Base-by-base conservation (phyloP, 1,140 invertebrate species). In the Sesamia nonagrioides region DNA sequence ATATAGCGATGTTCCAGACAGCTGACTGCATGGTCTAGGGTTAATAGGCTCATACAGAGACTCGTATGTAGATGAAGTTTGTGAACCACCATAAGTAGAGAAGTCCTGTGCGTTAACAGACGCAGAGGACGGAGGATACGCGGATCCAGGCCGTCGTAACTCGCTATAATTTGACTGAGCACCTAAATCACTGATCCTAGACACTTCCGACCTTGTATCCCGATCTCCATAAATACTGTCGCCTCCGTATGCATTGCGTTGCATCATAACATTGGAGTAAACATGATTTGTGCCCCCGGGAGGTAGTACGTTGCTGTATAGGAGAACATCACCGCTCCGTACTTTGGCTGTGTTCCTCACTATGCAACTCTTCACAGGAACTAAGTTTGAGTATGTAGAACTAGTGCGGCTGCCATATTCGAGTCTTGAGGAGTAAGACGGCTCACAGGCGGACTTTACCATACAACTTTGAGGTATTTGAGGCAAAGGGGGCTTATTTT, bases 11-110 rank as follows among this genome's bases (percentile, higher is more conserved):
- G 97, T 96, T 17, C 96, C 96, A 0, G 97, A 97, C 85, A 98
- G 92, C 84, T 98, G 97, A 84, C 97, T 98, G 13, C 97, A 97
- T 42, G 98, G 97, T 73, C 98, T 95, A 1, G 98, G 98, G 92
- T 98, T 98, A 58, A 99, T 98, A 0, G 98, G 98, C 86, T 99
- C 98, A 92, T 99, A 99, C 86, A 99, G 97, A 6, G 98, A 98
- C 89, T 99, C 98, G 90, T 98, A 98, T 0, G 97, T 98, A 7
- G 97, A 98, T 54, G 93, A 94, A 18, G 96, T 96, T 93, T 97
- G 95, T 1, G 92, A 95, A 40, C 92, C 91, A 33, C 96, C 96
- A 85, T 97, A 97, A n/a, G 96, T 96, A 48, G 96, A 96, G 86
- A 96, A 96, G 79, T 96, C 95, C 81, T 95, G 95, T 33, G 93